Base-by-base conservation (phyloP, 2,888 invertebrate genomes). In the Pandemis heparana region DNA sequence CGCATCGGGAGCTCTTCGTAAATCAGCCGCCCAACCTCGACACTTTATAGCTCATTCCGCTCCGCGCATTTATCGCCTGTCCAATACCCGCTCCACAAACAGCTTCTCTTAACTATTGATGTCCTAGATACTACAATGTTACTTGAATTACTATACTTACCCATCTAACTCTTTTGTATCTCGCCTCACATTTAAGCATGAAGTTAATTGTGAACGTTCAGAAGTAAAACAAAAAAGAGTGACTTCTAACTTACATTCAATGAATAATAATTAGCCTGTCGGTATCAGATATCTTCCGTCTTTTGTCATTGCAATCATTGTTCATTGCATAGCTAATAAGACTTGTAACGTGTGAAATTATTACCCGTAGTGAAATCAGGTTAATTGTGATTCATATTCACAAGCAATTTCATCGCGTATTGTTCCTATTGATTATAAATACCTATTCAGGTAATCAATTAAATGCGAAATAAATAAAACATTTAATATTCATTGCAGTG, bases 41-140 rank as follows among this genome's bases (percentile, higher is more conserved):
- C 86, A 85, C 83, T 86, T 87, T 87, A 87, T 87, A 85, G 85
- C 86, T 86, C 84, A 86, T 86, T 85, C 85, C 79, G 80, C 78
- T 82, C 80, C 80, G 73, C 79, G 80, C 80, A 63, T 87, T 87
- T 87, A 87, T 86, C 86, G 82, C 84, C 85, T 82, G 85, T 83
- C 82, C 82, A 80, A 79, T 79, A 76, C 16, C 62, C 79, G 71
- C 79, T 79, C 77, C 75, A 81, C 82, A 80, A 79, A 73, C 77
- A 74, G 65, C 79, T 56, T 56, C 23, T n/a, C 8, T 12, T 23
- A 23, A 56, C 56, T 56, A 56, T 56, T 56, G 23, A 56, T 56
- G 56, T 56, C 56, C 23, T 23, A 56, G 56, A 23, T 56, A 56
- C 56, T 23, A 56, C 56, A 56, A 23, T 56, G 56, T 56, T 23